phyloP scores from a whole-genome alignment of 1,140 invertebrate genomes.

The Philopotamus ludificatus region DNA sequence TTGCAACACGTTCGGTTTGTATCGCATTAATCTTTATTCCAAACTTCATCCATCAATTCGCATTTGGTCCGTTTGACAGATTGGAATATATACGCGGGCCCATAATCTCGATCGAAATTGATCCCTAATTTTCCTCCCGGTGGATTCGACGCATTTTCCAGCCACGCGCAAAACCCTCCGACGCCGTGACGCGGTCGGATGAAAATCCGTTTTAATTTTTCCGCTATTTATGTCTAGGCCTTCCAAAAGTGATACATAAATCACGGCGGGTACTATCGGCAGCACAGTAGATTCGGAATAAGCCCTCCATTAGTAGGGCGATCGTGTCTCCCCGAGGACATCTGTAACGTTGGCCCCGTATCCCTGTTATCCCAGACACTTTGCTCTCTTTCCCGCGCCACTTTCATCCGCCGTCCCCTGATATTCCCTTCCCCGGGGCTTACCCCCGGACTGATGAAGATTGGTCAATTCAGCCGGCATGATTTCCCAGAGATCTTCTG shows the following conservation, averaged over 20 bases:
- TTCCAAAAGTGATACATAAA: conserved; percentile 21
- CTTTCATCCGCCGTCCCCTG: conserved; percentile 9
- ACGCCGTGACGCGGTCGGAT: background rate
- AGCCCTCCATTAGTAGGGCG: conserved; percentile 27
- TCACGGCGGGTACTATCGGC: conserved; percentile 29
- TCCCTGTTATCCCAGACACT: conserved; percentile 7
- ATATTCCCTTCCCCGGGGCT: conserved; percentile 25
- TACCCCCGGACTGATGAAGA: conserved; percentile 26
- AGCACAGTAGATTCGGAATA: conserved; percentile 28
- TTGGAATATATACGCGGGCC: too few species aligned
- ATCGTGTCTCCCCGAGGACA: conserved; percentile 23
- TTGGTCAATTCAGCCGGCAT: conserved; percentile 16
- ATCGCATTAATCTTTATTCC: too few species aligned
- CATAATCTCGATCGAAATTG: too few species aligned
- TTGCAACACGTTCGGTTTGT: too few species aligned
- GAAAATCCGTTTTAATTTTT: background rate
- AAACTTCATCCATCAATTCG: too few species aligned
- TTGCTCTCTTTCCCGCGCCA: conserved; percentile 12
- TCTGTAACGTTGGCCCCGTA: conserved; percentile 17
- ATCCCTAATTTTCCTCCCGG: too few species aligned
- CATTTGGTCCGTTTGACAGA: too few species aligned
- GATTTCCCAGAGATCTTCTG: background rate
- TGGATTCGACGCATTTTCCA: too few species aligned
- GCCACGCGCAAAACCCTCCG: background rate
- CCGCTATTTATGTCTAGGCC: conserved; percentile 6